Evolutionary conservation across 92 coral and sea anemone genomes (phyloP).

Genomic region (Umimayanthus chanpuru): DNA sequence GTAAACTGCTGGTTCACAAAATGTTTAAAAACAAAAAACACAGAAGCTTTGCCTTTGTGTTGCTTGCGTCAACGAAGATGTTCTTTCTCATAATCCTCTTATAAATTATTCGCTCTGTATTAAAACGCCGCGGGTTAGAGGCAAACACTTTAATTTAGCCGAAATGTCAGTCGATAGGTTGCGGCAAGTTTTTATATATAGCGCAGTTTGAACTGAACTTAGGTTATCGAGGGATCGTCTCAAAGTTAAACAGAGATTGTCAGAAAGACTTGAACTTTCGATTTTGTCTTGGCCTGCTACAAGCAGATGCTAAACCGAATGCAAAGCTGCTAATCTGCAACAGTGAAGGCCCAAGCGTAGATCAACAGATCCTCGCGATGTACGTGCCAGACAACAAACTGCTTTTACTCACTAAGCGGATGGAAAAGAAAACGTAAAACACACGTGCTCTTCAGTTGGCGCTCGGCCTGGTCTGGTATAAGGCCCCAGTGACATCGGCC

Average conservation of each 20-base stretch:
- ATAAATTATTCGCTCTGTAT: neutral
- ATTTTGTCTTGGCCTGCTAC: neutral
- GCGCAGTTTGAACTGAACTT: neutral
- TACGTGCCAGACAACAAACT: constrained; percentile 3
- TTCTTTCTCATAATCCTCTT: constrained; percentile 25
- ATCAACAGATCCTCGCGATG: neutral
- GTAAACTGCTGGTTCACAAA: neutral
- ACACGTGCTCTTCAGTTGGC: neutral
- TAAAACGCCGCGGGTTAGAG: constrained; percentile 28
- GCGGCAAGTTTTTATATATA: neutral
- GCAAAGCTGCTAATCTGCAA: constrained; percentile 29
- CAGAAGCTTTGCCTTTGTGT: neutral
- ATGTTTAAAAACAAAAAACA: neutral
- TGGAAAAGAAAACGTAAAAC: neutral
- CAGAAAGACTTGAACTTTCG: neutral
- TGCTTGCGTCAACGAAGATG: neutral
- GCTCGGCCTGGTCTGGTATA: neutral
- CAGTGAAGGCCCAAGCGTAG: neutral
- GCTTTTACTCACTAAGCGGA: neutral
- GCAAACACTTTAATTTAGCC: neutral
- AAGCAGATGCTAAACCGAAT: neutral
- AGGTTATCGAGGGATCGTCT: neutral
- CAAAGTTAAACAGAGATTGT: neutral
- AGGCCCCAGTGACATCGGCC: neutral
- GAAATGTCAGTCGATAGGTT: neutral